phyloP scores from a whole-genome alignment of 2,888 invertebrate species.

The Drosophila demipolita region DNA sequence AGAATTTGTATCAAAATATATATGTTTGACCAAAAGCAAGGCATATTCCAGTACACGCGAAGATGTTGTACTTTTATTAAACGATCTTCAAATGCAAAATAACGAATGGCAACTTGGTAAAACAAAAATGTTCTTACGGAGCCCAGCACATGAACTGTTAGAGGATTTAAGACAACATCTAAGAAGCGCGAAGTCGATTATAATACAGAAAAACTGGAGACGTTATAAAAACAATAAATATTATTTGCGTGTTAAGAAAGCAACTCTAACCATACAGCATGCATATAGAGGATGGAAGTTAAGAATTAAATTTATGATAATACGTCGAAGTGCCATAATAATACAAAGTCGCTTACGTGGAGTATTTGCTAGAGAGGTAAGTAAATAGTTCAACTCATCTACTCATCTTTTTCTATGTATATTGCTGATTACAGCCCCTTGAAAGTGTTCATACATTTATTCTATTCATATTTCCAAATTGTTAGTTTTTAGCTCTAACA shows the following conservation, averaged over 20 bases:
- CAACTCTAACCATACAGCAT: conserved; percentile 92
- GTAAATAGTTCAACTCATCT: conserved; percentile 9
- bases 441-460: background rate
- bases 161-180: conserved; percentile 92
- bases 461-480: background rate
- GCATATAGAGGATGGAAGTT: conserved; percentile 94
- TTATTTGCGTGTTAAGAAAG: conserved; percentile 88
- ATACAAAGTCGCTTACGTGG: conserved; percentile 95
- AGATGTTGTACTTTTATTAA: conserved; percentile 86
- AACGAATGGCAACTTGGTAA: conserved; percentile 96
- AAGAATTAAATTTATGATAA: conserved; percentile 91
- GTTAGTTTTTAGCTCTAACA: too few relatives aligned
- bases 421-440: background rate
- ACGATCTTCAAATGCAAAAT: conserved; percentile 88
- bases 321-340: conserved; percentile 93
- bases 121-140: conserved; percentile 93
- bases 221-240: conserved; percentile 88
- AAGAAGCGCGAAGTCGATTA: conserved; percentile 89
- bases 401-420: background rate
- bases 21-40: conserved; percentile 87
- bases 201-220: conserved; percentile 92
- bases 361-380: conserved; percentile 94
- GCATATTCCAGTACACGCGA: conserved; percentile 66
- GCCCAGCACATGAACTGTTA: conserved; percentile 92
- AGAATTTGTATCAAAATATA: conserved; percentile 91